These are phyloP conservation scores for Platycercus adscitus DNA, from an alignment of 2,113 vertebrate species.

Conservation along the genomic window DNA sequence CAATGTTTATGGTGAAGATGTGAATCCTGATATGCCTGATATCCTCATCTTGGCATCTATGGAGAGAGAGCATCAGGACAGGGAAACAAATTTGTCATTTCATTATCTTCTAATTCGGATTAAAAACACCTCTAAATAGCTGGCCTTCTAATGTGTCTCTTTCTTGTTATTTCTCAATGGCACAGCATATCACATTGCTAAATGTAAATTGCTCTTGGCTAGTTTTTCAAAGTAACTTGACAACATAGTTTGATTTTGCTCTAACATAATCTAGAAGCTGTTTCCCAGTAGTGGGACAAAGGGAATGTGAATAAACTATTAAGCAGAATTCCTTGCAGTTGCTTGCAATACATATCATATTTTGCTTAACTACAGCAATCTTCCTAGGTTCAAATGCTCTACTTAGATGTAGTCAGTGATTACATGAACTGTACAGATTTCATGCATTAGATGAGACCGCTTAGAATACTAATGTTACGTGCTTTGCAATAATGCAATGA, in stretches of 20 bases:
- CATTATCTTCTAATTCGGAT: not conserved
- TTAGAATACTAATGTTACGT: slow-evolving; percentile 23
- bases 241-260: slow-evolving; percentile 19
- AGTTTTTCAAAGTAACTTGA: slow-evolving; percentile 46
- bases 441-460: slow-evolving; percentile 4
- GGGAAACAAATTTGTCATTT: not conserved
- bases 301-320: not conserved
- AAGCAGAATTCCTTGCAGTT: not conserved
- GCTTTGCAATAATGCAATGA: slow-evolving; percentile 28
- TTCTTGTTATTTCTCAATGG: not conserved
- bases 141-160: not conserved
- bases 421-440: slow-evolving; percentile 33
- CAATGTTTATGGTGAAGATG: not conserved
- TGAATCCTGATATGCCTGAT: not conserved
- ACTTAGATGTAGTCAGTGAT: not conserved
- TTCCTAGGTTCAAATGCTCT: not conserved
- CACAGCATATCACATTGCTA: not conserved
- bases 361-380: not conserved
- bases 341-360: not conserved
- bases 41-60: not conserved
- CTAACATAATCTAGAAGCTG: not conserved
- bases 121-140: not conserved
- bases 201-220: slow-evolving; percentile 40
- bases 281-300: slow-evolving; percentile 8
- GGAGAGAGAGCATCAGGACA: not conserved